Base-by-base conservation (phyloP, 1,140 invertebrate species). In the Trachymyrmex septentrionalis region DNA sequence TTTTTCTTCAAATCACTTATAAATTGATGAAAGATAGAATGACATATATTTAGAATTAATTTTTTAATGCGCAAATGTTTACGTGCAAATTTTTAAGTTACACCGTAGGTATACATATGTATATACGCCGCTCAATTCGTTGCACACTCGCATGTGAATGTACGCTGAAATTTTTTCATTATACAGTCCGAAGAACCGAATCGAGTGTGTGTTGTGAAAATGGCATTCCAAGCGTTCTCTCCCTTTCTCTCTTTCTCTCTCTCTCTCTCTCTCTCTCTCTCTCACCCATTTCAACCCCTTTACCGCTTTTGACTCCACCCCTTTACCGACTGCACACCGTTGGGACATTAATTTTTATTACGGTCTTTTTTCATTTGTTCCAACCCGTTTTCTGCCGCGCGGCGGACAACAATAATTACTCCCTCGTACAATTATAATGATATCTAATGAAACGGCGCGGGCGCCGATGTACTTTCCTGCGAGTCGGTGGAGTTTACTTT, bases 371-470 rank as follows among this genome's bases (percentile, higher is more conserved):
- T 91, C 81, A 87, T 88, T 90, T 61, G 76, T 73, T 67, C 50
- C 63, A 64, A 61, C 77, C 78, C 61, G 67, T 90, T 76, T 64
- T 73, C 69, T 48, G 44, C 27, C 67, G 66, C 71, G 78, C 77
- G 63, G 44, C 69, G 87, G 90, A 91, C 91, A 92, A 92, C 90
- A 92, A 92, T 92, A 92, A 92, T 92, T 92, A 92, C 87, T 91
- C 91, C 87, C 86, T 82, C 44, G 89, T 73, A 89, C 90, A 91
- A 91, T 90, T 91, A 92, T 92, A 92, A 92, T 92, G 91, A 92
- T 92, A 92, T 92, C 91, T 91, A 92, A 92, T 92, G 91, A 91
- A 92, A 92, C 89, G 86, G 81, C 86, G 63, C 81, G 85, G 61
- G 77, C 85, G 63, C 81, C 87, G 66, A 53, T 66, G 88, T 88